Percentiles rank a stretch among this genome's conserved stretches.
These are phyloP conservation scores for Flexamia atlantica DNA, from an alignment of 2,888 invertebrate genomes.

Conservation along the genomic window DNA sequence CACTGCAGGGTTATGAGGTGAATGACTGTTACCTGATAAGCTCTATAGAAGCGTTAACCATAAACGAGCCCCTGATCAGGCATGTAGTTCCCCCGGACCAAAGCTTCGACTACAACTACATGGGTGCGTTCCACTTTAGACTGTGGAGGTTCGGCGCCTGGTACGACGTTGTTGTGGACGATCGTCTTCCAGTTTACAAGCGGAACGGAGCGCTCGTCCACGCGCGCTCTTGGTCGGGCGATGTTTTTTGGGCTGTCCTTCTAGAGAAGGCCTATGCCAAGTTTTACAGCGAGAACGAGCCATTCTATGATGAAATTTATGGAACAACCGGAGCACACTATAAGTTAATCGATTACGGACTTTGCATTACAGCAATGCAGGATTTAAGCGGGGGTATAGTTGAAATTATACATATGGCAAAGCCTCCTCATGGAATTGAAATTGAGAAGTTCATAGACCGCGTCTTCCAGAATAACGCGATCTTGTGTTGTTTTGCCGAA, in stretches of 20 bases:
- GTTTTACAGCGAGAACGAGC: background rate
- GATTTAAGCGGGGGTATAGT: background rate
- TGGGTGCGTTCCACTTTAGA: background rate
- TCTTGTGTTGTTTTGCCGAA: background rate
- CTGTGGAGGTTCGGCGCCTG: background rate
- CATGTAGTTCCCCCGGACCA: background rate
- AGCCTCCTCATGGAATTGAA: background rate
- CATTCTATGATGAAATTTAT: background rate
- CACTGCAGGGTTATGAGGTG: background rate
- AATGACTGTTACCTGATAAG: background rate
- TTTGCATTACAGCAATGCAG: background rate
- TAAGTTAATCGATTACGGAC: background rate
- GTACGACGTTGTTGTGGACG: slow-evolving; percentile 1
- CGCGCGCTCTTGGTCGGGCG: background rate
- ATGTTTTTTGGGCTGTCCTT: background rate
- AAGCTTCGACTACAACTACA: background rate
- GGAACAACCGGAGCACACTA: background rate
- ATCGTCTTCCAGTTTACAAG: background rate
- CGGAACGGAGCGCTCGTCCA: background rate
- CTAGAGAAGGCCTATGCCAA: background rate
- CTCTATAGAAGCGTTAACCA: background rate
- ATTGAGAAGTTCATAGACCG: background rate
- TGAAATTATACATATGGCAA: background rate
- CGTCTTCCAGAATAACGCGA: background rate
- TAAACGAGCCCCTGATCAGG: background rate